A percentile compares a stretch with the other conserved stretches of the same genome.
Conservation (phyloP, 1,140 invertebrate genomes). For the Parapsyche elsis region DNA sequence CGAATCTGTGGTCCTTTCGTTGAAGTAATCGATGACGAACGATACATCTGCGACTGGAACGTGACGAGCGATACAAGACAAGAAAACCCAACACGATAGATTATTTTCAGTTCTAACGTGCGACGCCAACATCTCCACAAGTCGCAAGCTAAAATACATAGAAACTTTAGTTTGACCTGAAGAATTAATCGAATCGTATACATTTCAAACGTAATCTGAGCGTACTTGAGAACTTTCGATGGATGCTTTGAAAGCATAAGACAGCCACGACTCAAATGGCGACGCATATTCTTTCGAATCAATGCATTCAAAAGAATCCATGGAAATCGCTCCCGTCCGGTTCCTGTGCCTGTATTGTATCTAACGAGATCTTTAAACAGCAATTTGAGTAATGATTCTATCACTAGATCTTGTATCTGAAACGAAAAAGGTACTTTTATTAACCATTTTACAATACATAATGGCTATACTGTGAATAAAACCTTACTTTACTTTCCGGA, state of each 20-base stretch:
- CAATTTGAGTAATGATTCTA: slow-evolving; percentile 58
- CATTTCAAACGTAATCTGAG: no score
- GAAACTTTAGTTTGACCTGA: slow-evolving; percentile 17
- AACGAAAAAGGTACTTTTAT: background rate
- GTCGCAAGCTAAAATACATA: slow-evolving; percentile 57
- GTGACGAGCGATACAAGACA: slow-evolving; percentile 60
- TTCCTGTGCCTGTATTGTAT: slow-evolving; percentile 41
- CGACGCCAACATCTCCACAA: slow-evolving; percentile 60
- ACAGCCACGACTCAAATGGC: slow-evolving; percentile 63
- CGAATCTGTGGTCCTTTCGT: slow-evolving; percentile 57
- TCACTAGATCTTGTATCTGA: slow-evolving; percentile 64
- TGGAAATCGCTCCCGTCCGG: slow-evolving; percentile 55
- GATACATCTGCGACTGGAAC: slow-evolving; percentile 58
- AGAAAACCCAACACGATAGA: slow-evolving; percentile 60
- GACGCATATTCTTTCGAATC: slow-evolving; percentile 61
- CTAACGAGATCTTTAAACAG: slow-evolving; percentile 58
- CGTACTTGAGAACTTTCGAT: background rate
- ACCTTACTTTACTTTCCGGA: slow-evolving; percentile 58
- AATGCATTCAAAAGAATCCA: slow-evolving; percentile 62
- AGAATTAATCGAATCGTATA: no score
- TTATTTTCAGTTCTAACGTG: slow-evolving; percentile 58
- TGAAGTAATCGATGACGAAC: slow-evolving; percentile 62
- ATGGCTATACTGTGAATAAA: background rate
- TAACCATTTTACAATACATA: background rate
- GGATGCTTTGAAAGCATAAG: slow-evolving; percentile 54